Base-by-base conservation (phyloP, 1,140 invertebrate genomes). In the Augochlora pura region DNA sequence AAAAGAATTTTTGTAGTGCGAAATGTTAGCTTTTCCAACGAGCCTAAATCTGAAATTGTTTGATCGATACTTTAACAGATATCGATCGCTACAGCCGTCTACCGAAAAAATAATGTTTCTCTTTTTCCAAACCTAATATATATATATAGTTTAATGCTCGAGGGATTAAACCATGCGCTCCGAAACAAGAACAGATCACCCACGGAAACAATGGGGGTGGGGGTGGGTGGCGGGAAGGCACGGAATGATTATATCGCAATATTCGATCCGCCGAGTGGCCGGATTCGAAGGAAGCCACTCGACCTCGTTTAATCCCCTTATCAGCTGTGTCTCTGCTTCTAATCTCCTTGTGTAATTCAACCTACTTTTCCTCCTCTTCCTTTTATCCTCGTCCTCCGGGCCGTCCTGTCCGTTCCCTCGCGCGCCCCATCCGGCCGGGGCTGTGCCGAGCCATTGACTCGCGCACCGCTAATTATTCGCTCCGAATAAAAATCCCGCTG, bases 251-350 rank as follows among this genome's bases (percentile, higher is more conserved):
- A 64, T 64, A 78, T 78, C 60, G 60, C 38, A 32, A 78, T 72
- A 72, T 78, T 78, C 68, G 76, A 78, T 78, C 68, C 49, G 16
- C 42, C 68, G 68, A 59, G 32, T 42, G 32, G 54, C 54, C 42
- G 49, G 38, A 46, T 78, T 73, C 46, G 69, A 72, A 64, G 69
- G 68, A 78, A 73, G 68, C 76, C 76, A 65, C 60, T 78, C 63
- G 62, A 73, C 69, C 77, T 59, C 77, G 69, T 79, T 79, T 65
- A 73, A 79, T 79, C 70, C 49, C 70, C 77, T 79, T 79, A 79
- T 79, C 77, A 73, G 39, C 70, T 18, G 49, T 79, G 69, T 73
- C 77, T 38, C 32, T 42, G 65, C 9, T 76, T 62, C 72, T 73
- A 52, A 80, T 83, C 77, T 64, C 59, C 38, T 80, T 70, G 64